These are phyloP conservation scores for Capra hircus DNA, from an alignment of 2,113 vertebrate species.

Conservation along the genomic window DNA sequence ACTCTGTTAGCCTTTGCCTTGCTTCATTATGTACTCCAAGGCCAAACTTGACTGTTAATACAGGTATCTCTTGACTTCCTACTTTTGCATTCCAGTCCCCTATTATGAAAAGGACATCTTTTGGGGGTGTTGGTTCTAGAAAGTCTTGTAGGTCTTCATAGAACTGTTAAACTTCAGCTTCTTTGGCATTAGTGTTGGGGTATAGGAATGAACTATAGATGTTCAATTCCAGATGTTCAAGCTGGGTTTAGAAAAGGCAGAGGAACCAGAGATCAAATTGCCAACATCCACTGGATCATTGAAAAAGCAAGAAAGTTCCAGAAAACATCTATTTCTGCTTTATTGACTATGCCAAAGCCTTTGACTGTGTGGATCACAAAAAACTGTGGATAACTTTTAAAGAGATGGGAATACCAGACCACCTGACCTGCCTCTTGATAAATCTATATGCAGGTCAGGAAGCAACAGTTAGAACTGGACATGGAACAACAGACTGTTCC, in stretches of 20 bases:
- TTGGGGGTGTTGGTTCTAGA: neutral
- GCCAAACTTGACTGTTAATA: neutral
- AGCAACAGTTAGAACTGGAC: neutral
- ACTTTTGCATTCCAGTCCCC: neutral
- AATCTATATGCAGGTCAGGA: neutral
- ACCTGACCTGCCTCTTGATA: neutral
- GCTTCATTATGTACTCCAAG: neutral
- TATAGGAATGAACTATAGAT: neutral
- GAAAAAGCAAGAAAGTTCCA: neutral
- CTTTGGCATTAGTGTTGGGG: neutral
- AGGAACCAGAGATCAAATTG: neutral
- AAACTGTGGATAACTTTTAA: neutral
- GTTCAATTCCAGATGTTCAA: neutral
- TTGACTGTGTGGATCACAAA: neutral
- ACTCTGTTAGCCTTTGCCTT: neutral
- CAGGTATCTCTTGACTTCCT: neutral
- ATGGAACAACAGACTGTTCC: neutral
- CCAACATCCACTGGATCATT: neutral
- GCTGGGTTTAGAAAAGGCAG: neutral
- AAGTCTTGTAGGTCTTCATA: neutral
- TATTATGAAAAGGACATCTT: neutral
- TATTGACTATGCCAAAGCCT: neutral
- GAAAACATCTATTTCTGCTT: neutral
- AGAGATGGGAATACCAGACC: neutral
- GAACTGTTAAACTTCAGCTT: neutral